A percentile compares a stretch with the other conserved stretches of the same genome.
Conservation (phyloP, 2,888 invertebrate genomes). For the Brachyptera putata region DNA sequence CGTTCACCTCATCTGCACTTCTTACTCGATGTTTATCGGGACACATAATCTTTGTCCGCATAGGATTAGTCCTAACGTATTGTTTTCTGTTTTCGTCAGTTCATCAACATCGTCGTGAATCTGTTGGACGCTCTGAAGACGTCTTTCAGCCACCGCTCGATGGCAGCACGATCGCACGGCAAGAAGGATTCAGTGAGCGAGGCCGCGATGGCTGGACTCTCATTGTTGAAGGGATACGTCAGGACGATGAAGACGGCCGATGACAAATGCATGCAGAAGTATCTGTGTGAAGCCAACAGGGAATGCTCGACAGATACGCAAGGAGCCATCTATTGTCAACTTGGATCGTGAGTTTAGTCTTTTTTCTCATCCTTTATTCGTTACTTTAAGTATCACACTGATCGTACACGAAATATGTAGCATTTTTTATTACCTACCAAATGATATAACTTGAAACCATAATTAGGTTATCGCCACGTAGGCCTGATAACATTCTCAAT, state of each 20-base stretch:
- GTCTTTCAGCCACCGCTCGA: constrained; percentile 85
- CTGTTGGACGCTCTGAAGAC: constrained; percentile 88
- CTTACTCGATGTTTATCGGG: too few species aligned
- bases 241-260: constrained; percentile 69
- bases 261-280: constrained; percentile 80
- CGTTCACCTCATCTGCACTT: too few species aligned
- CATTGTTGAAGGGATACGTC: constrained; percentile 85
- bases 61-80: too few species aligned
- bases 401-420: too few species aligned
- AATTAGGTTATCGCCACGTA: too few species aligned
- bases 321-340: constrained; percentile 83
- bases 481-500: too few species aligned
- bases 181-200: constrained; percentile 86
- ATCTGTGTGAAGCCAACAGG: constrained; percentile 82
- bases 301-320: constrained; percentile 77
- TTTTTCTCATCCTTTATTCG: neutral
- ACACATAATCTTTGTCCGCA: too few species aligned
- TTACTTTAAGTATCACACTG: too few species aligned
- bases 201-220: constrained; percentile 80
- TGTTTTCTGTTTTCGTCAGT: too few species aligned
- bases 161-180: constrained; percentile 78
- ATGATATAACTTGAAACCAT: too few species aligned
- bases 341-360: constrained; percentile 91
- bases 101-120: constrained; percentile 88
- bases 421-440: too few species aligned